phyloP scores from a whole-genome alignment of 2,113 vertebrate species.

The Butorides virescens region DNA sequence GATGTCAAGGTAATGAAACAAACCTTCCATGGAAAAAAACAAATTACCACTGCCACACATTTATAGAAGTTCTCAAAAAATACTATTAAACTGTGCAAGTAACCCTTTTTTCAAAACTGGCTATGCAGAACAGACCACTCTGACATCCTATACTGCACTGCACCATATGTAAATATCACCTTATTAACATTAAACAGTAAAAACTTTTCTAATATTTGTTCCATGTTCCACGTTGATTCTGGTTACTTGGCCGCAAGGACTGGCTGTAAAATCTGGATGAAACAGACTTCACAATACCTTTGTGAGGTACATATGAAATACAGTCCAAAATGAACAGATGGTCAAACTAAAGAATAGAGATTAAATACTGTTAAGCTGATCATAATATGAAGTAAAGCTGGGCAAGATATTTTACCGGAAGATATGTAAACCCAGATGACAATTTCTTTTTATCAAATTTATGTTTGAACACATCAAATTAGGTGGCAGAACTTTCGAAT shows the following conservation, averaged over 20 bases:
- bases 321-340: slow-evolving; percentile 42
- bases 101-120: neutral
- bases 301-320: neutral
- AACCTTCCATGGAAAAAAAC: neutral
- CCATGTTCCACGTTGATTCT: neutral
- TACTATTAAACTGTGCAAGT: neutral
- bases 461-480: neutral
- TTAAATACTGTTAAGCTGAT: neutral
- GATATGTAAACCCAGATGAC: neutral
- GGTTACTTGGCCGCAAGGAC: neutral
- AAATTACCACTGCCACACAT: neutral
- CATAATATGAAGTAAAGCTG: neutral
- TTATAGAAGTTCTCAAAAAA: neutral
- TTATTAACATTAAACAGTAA: neutral
- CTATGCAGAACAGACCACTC: neutral
- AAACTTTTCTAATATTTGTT: neutral
- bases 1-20: neutral
- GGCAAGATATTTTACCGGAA: neutral
- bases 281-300: neutral
- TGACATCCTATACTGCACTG: neutral
- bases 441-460: neutral
- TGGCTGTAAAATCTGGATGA: neutral
- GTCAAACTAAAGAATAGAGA: neutral
- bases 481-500: neutral
- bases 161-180: neutral